Evolutionary conservation across 2,888 invertebrate species (phyloP), one percentile per base, ranked within the genome.

Genomic region (Portevinia maculata): DNA sequence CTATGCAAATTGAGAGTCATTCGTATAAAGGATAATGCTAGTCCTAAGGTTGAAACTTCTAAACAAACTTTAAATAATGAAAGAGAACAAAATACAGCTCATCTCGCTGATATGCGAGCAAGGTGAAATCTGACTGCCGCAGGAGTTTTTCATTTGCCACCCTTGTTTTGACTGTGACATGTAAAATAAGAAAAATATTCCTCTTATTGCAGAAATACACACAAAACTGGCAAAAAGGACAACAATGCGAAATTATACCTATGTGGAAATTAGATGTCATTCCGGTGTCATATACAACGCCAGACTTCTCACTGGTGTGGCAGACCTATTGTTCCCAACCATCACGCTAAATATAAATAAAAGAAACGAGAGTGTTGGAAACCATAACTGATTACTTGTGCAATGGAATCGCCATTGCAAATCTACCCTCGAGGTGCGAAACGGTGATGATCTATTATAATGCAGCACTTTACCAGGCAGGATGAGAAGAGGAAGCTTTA

Each of bases 241-340:
- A 83, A 83, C 83, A 83, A 78, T 83, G 83, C 60, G 50, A 73
- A 78, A 73, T 83, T 83, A 76, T 83, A 83, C n/a, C n/a, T n/a
- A n/a, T 76, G 83, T 83, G 83, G 83, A 83, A 81, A 83, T 83
- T 73, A 83, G 83, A 83, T 83, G 83, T 83, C 83, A 83, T 83
- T 62, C 71, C 83, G 81, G 81, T 83, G 83, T 83, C 83, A 83
- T 73, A 67, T 46, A 60, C 78, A 83, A 83, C 78, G 67, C 83
- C 62, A 78, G 71, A 78, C 60, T 83, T 71, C 55, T 73, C 60
- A 24, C 67, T 71, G 65, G 76, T 67, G 71, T 71, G 65, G 76
- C 76, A 76, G 76, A 73, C 78, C 83, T 73, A 83, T 83, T 83
- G 83, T 83, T 78, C 65, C 46, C 60, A 46, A 70, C 32, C 64